phyloP scores from a whole-genome alignment of 2,888 invertebrate genomes.

The Oxytorus armatus region DNA sequence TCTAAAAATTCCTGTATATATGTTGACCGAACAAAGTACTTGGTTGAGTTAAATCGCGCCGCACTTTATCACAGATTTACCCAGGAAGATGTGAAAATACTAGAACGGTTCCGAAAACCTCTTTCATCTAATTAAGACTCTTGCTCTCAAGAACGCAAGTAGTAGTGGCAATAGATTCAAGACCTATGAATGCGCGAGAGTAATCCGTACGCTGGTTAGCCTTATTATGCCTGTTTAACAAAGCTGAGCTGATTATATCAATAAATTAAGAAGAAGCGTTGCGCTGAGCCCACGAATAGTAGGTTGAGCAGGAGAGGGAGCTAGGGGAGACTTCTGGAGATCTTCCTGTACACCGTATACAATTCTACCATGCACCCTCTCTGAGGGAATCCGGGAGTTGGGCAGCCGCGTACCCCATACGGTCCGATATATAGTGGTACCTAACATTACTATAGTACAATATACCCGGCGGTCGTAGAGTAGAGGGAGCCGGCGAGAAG shows the following conservation, averaged over 20 bases:
- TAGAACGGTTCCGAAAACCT: slow-evolving; percentile 2
- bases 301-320: slow-evolving; percentile 35
- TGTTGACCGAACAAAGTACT: background rate
- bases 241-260: slow-evolving; percentile 83
- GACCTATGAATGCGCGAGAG: slow-evolving; percentile 66
- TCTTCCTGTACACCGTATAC: slow-evolving; percentile 56
- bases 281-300: slow-evolving; percentile 34
- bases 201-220: slow-evolving; percentile 73
- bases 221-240: slow-evolving; percentile 78
- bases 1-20: too few relatives aligned
- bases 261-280: slow-evolving; percentile 79
- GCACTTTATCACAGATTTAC: background rate
- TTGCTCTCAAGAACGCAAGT: slow-evolving; percentile 69
- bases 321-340: slow-evolving; percentile 54
- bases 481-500: slow-evolving; percentile 71
- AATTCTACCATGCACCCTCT: slow-evolving; percentile 56
- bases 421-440: slow-evolving; percentile 66
- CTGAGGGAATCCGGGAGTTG: slow-evolving; percentile 55
- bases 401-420: slow-evolving; percentile 61
- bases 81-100: slow-evolving; percentile 24
- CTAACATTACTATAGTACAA: slow-evolving; percentile 47
- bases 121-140: slow-evolving; percentile 77
- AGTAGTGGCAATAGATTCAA: slow-evolving; percentile 58
- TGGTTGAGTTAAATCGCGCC: background rate
- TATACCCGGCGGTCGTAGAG: slow-evolving; percentile 54